phyloP scores from a whole-genome alignment of 2,113 vertebrate species.

The Sigmodon hispidus region DNA sequence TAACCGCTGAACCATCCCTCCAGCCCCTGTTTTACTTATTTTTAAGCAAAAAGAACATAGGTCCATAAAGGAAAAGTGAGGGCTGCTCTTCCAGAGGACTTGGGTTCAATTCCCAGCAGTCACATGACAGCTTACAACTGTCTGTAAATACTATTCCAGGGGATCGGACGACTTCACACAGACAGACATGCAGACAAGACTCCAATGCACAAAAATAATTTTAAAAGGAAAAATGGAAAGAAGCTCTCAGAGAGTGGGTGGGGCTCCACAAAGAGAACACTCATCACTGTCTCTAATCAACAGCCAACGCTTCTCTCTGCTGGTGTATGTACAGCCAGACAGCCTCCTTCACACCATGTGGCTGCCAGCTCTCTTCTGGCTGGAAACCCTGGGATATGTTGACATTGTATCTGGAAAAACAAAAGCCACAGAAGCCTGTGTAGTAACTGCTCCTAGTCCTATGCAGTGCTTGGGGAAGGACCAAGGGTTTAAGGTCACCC shows the following conservation, averaged over 20 bases:
- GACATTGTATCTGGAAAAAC: background rate
- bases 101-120: background rate
- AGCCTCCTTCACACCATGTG: rapidly evolving
- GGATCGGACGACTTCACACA: too few relatives aligned
- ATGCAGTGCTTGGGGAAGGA: background rate
- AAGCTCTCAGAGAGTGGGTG: background rate
- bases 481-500: background rate
- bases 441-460: background rate
- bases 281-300: background rate
- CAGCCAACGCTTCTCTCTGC: background rate
- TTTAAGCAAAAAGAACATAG: background rate
- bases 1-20: too few relatives aligned
- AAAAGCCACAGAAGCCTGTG: background rate
- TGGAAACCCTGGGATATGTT: background rate
- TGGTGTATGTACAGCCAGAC: rapidly evolving
- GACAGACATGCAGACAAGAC: background rate
- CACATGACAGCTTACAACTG: background rate
- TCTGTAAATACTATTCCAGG: background rate
- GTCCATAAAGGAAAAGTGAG: too few relatives aligned
- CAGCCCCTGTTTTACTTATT: background rate
- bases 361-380: background rate
- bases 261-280: background rate
- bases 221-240: background rate
- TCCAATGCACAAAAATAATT: background rate
- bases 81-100: background rate